phyloP scores from a whole-genome alignment of 2,797 vertebrate species.

The Podarcis lilfordi region DNA sequence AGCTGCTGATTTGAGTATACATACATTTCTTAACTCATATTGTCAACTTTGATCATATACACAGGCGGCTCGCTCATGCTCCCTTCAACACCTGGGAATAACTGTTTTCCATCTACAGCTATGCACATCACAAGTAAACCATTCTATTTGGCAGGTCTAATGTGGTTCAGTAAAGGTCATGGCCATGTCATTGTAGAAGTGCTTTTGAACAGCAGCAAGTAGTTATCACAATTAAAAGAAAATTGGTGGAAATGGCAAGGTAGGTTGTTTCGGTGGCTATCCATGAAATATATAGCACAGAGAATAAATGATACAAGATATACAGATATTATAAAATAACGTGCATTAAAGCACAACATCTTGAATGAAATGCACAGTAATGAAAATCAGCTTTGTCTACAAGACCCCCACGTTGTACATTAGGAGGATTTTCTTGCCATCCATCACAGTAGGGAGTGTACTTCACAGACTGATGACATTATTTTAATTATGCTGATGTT shows the following conservation, averaged over 20 bases:
- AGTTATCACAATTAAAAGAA: constrained; percentile 29
- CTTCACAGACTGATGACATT: constrained; percentile 72
- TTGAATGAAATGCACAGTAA: constrained; percentile 60
- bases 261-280: background rate
- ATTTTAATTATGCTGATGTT: constrained; percentile 75
- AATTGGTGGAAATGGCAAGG: background rate
- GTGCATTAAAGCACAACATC: constrained; percentile 54
- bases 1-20: background rate
- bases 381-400: constrained; percentile 55
- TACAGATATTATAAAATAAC: constrained; percentile 50
- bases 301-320: constrained; percentile 17
- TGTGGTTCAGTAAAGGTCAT: constrained; percentile 8
- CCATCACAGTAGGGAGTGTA: constrained; percentile 61
- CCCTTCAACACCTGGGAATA: background rate
- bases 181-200: background rate
- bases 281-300: background rate
- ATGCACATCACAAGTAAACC: background rate
- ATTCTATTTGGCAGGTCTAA: background rate
- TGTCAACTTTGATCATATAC: background rate
- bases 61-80: no score
- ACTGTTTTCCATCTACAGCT: background rate
- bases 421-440: constrained; percentile 64
- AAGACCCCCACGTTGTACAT: constrained; percentile 66
- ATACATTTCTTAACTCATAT: background rate
- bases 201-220: background rate